Conservation (phyloP, 2,797 vertebrate genomes). For the Tolypeutes matacus region DNA sequence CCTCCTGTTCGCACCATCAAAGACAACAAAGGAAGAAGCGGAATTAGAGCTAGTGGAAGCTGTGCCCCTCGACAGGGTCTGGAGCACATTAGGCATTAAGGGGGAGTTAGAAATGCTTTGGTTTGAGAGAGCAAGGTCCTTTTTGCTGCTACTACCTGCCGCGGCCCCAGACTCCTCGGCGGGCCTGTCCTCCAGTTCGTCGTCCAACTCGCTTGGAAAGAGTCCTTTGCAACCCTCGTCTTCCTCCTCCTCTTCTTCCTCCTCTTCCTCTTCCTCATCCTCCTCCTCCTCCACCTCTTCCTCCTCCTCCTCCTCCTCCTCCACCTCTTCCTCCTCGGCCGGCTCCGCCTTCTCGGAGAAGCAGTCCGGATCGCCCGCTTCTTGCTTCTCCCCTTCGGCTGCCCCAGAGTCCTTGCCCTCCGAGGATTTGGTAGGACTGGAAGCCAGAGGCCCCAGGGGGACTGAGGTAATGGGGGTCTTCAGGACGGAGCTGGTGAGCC, state of each 20-base stretch:
- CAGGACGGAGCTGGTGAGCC: constrained; percentile 92
- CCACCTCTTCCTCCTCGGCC: constrained; percentile 91
- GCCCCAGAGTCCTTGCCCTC: constrained; percentile 89
- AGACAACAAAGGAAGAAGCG: constrained; percentile 95
- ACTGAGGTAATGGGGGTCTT: constrained; percentile 96
- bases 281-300: constrained; percentile 90
- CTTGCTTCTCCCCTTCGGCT: constrained; percentile 87
- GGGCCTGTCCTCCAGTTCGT: constrained; percentile 94
- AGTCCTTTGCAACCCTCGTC: constrained; percentile 93
- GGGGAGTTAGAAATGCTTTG: constrained; percentile 99
- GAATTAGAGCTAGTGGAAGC: constrained; percentile 95
- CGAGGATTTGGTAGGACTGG: constrained; percentile 96
- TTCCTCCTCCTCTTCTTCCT: constrained; percentile 88
- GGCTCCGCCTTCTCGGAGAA: constrained; percentile 88
- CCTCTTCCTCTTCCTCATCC: constrained; percentile 91
- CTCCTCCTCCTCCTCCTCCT: constrained; percentile 87
- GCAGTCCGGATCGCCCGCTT: constrained; percentile 85
- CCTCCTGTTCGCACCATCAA: constrained; percentile 96
- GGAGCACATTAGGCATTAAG: constrained; percentile 99
- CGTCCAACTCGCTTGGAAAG: constrained; percentile 94
- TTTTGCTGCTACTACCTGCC: constrained; percentile 92
- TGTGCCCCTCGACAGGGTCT: constrained; percentile 95
- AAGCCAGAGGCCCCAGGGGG: constrained; percentile 90
- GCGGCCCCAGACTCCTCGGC: constrained; percentile 91
- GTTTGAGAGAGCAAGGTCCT: constrained; percentile 99